Evolutionary conservation across 2,797 vertebrate species (phyloP), one percentile per base, ranked within the genome.

Genomic region (Brachyrhaphis roseni): DNA sequence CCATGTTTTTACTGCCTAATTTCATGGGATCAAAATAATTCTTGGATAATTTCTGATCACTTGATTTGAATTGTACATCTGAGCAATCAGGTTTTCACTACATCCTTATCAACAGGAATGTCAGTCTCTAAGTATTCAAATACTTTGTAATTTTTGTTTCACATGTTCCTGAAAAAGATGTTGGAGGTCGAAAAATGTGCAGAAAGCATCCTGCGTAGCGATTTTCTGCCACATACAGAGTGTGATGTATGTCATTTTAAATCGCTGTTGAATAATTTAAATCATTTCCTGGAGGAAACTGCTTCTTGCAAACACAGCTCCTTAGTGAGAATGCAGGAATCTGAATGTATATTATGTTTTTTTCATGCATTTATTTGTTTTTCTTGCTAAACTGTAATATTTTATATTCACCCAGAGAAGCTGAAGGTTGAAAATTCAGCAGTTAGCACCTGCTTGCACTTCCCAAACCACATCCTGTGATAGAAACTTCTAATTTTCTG

Each of bases 381-480:
- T 79, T 66, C 70, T 46, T 41, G 34, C 39, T 68, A 12, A 62
- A 66, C 31, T 74, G 23, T 82, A 26, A 72, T 77, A 55, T 72
- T 72, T 74, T 62, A 49, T 41, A 72, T 72, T 5, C 71, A 59
- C 49, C 74, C 82, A 66, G 20, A 62, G 64, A 70, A 80, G 83
- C 88, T 82, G 5, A 55, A 86, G 87, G 80, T 53, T 84, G 71
- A 34, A 74, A 68, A 76, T 78, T 34, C 89, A 84, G 90, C 88
- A 89, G 88, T 76, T 80, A 71, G 49, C 79, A 55, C 81, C 84
- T 78, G 57, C 71, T 20, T 12, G 51, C 36, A 2, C 77, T 79
- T 80, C 80, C 82, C 64, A 74, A 81, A 78, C 74, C 80, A 78
- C 82, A 78, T 74, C 75, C 77, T 86, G 80, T 87, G 84, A 87